Conservation (phyloP, 2,113 vertebrate species). For the Sterna hirundo region DNA sequence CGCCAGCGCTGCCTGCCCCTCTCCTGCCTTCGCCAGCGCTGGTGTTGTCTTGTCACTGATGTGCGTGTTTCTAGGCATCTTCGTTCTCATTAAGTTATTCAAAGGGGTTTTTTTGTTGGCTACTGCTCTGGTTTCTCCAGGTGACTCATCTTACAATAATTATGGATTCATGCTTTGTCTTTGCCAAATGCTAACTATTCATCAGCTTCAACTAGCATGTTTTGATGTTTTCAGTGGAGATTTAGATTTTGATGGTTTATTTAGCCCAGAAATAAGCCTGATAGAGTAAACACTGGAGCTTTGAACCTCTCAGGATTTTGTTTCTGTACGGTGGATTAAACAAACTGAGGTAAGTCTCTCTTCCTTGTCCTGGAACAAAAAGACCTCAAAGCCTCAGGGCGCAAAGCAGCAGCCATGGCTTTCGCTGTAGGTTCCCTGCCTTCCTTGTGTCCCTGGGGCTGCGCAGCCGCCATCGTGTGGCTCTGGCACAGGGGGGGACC, state of each 20-base stretch:
- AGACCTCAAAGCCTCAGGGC: neutral
- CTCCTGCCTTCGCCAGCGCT: neutral
- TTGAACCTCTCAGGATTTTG: constrained; percentile 7
- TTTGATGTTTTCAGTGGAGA: constrained; percentile 1
- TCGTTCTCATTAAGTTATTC: neutral
- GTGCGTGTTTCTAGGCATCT: neutral
- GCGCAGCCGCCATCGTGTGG: fast-evolving
- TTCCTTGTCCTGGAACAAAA: neutral
- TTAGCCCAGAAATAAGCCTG: constrained; percentile 22
- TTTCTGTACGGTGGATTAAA: neutral
- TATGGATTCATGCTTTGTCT: constrained; percentile 11
- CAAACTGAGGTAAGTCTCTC: neutral
- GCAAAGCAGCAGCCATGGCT: neutral
- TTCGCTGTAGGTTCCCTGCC: neutral
- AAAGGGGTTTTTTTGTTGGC: neutral
- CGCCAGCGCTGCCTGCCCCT: neutral
- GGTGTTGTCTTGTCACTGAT: neutral
- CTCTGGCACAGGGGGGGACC: neutral
- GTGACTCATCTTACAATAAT: constrained; percentile 43
- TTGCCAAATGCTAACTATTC: neutral
- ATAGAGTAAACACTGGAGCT: constrained; percentile 13
- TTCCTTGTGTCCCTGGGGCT: neutral
- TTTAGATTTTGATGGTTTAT: constrained; percentile 12
- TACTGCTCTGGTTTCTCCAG: constrained; percentile 15
- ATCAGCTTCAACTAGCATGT: neutral